phyloP scores from a whole-genome alignment of 2,888 invertebrate genomes.

The Ceramica pisi region DNA sequence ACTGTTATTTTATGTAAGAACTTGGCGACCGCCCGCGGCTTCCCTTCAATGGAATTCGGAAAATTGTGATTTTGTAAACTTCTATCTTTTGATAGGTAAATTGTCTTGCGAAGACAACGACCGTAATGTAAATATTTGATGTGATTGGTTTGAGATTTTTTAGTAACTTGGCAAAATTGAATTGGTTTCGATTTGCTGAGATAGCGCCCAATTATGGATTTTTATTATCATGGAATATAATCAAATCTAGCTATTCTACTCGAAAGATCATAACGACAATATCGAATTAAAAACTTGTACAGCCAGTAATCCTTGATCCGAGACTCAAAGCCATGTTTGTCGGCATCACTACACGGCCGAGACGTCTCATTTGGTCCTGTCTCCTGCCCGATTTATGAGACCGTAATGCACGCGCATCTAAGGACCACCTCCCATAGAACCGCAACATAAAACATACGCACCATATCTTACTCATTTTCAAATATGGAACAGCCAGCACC shows the following conservation, averaged over 20 bases:
- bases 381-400: conserved; percentile 73
- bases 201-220: not conserved
- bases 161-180: conserved; percentile 1
- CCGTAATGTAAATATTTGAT: conserved; percentile 34
- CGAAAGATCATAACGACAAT: conserved; percentile 26
- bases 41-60: conserved; percentile 72
- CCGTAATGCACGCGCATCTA: conserved; percentile 71
- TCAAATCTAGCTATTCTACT: not conserved
- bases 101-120: conserved; percentile 52
- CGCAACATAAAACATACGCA: conserved; percentile 49
- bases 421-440: conserved; percentile 58
- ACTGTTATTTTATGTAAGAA: conserved; percentile 77
- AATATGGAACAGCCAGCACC: conserved; percentile 33
- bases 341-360: conserved; percentile 64
- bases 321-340: conserved; percentile 56
- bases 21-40: conserved; percentile 77
- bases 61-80: conserved; percentile 73
- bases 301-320: conserved; percentile 43
- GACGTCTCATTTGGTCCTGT: conserved; percentile 72
- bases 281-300: conserved; percentile 48
- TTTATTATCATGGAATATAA: not conserved
- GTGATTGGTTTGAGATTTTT: not conserved
- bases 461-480: conserved; percentile 50
- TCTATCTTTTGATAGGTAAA: conserved; percentile 64
- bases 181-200: conserved; percentile 3